phyloP scores from a whole-genome alignment of 1,140 invertebrate genomes.

The Pygmarrhopalites habei region DNA sequence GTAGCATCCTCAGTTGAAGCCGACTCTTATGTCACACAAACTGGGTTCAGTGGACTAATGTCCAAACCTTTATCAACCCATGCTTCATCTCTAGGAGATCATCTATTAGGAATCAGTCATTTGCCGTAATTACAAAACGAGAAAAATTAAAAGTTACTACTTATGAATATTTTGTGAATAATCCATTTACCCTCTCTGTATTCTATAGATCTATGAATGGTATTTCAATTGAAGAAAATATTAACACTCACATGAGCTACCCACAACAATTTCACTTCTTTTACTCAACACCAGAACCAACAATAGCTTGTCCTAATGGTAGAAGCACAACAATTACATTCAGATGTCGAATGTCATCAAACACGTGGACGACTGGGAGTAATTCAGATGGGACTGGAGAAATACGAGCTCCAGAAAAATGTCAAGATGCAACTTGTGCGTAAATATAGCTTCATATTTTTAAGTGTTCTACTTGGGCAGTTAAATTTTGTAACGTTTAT shows the following conservation, averaged over 20 bases:
- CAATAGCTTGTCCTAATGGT: constrained; percentile 50
- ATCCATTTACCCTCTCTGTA: no score
- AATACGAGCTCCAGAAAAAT: constrained; percentile 48
- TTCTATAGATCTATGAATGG: constrained; percentile 41
- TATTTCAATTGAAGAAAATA: constrained; percentile 43
- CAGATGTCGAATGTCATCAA: constrained; percentile 44
- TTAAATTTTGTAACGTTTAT: no score
- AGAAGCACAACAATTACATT: constrained; percentile 51
- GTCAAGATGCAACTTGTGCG: constrained; percentile 57
- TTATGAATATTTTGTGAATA: no score
- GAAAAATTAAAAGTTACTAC: no score
- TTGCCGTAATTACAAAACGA: constrained; percentile 31
- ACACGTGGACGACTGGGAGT: constrained; percentile 42
- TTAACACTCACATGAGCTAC: constrained; percentile 34
- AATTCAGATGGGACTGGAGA: constrained; percentile 5
- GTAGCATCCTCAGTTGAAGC: constrained; percentile 12
- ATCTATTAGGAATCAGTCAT: constrained; percentile 47
- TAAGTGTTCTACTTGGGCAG: no score
- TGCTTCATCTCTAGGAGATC: constrained; percentile 50
- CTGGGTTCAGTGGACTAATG: constrained; percentile 32
- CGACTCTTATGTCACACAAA: constrained; percentile 6
- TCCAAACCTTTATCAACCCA: constrained; percentile 46
- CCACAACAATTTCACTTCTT: constrained; percentile 46
- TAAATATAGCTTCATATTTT: no score
- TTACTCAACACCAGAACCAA: constrained; percentile 45